A percentile compares a stretch with the other conserved stretches of the same genome.
These are phyloP conservation scores for Arrhopalites spinosus DNA, from an alignment of 2,888 invertebrate species.

Conservation along the genomic window DNA sequence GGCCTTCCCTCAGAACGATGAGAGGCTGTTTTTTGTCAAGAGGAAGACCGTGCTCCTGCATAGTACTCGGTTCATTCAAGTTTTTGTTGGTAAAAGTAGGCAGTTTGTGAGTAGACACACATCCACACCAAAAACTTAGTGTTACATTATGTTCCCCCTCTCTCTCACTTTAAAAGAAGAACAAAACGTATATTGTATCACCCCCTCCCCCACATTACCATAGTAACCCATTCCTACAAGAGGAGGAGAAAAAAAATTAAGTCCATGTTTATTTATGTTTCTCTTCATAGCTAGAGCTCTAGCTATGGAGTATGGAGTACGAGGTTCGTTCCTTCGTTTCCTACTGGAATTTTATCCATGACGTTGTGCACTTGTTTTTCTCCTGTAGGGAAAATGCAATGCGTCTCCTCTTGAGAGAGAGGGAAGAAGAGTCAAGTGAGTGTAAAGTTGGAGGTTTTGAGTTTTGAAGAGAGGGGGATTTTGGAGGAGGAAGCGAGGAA, in stretches of 20 bases:
- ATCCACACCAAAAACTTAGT: not conserved
- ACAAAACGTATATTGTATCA: too few species aligned
- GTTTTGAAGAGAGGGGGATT: not conserved
- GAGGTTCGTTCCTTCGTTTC: not conserved
- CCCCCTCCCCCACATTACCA: too few species aligned
- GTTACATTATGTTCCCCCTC: not conserved
- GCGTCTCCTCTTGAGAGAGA: too few species aligned
- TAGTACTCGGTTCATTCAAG: constrained; percentile 20
- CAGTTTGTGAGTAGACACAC: not conserved
- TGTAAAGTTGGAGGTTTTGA: not conserved
- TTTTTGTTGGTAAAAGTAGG: not conserved
- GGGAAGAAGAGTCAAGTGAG: not conserved
- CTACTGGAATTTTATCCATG: not conserved
- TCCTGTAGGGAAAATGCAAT: too few species aligned
- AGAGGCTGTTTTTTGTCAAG: not conserved
- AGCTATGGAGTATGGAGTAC: not conserved
- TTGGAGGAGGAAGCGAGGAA: constrained; percentile 21
- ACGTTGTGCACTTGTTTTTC: too few species aligned
- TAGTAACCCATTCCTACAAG: too few species aligned
- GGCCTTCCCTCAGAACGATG: too few species aligned
- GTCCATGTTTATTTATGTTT: not conserved
- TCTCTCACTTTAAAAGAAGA: not conserved
- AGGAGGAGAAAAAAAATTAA: not conserved
- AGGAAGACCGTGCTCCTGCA: constrained; percentile 23
- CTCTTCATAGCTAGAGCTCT: not conserved